A percentile compares a stretch with the other conserved stretches of the same genome.
Conservation (phyloP, 2,797 vertebrate species). For the Scomberomorus guttatus region DNA sequence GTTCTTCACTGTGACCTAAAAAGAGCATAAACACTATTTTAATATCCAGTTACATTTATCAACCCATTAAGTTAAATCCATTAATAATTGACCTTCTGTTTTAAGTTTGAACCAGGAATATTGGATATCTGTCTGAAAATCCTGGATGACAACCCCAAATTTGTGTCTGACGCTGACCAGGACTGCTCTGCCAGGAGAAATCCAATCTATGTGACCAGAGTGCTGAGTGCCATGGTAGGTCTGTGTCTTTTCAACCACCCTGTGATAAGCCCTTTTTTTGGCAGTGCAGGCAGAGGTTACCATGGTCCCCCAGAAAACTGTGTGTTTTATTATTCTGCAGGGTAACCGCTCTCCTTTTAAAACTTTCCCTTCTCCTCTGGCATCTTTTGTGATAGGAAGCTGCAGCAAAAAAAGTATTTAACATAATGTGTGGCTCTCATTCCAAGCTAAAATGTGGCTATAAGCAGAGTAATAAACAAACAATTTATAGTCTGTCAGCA, state of each 20-base stretch:
- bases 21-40: background rate
- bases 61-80: background rate
- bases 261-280: slow-evolving; percentile 2
- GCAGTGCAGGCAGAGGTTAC: background rate
- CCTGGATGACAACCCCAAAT: slow-evolving; percentile 90
- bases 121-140: slow-evolving; percentile 89
- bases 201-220: slow-evolving; percentile 89
- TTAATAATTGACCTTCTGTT: background rate
- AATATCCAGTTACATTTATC: background rate
- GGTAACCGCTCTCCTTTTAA: background rate
- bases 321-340: background rate
- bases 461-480: background rate
- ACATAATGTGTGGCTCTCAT: background rate
- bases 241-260: background rate
- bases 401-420: background rate
- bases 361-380: background rate
- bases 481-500: background rate
- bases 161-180: slow-evolving; percentile 78
- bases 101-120: slow-evolving; percentile 89
- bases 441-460: background rate
- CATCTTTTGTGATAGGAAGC: slow-evolving; percentile 30
- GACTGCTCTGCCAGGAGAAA: slow-evolving; percentile 88
- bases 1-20: background rate
- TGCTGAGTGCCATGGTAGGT: slow-evolving; percentile 94
- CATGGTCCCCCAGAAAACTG: slow-evolving; percentile 13